A percentile compares a stretch with the other conserved stretches of the same genome.
Conservation (phyloP, 2,888 invertebrate genomes). For the Hypomecis atomaria region DNA sequence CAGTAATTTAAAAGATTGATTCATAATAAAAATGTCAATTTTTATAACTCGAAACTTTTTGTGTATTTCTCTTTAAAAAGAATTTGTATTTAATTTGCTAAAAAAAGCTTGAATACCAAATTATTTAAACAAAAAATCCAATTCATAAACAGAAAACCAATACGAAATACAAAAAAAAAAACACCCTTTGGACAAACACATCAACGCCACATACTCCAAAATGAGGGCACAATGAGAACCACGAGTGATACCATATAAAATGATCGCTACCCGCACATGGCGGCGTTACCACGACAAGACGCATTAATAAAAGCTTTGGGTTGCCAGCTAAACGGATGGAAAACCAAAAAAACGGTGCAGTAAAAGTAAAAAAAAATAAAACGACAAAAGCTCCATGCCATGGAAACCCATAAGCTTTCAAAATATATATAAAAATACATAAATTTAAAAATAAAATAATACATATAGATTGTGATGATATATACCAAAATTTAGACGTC, state of each 20-base stretch:
- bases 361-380: constrained; percentile 8
- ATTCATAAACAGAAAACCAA: neutral
- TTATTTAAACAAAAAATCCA: neutral
- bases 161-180: neutral
- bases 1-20: too few relatives aligned
- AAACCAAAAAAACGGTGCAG: constrained; percentile 48
- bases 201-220: constrained; percentile 22
- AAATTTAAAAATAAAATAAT: constrained; percentile 4
- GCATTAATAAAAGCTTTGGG: constrained; percentile 63
- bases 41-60: too few relatives aligned
- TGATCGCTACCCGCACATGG: constrained; percentile 13
- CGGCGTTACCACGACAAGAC: constrained; percentile 26
- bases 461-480: constrained; percentile 39
- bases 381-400: constrained; percentile 63
- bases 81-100: too few relatives aligned
- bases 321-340: constrained; percentile 61
- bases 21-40: too few relatives aligned
- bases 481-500: constrained; percentile 56
- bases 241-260: constrained; percentile 7
- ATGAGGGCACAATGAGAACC: constrained; percentile 14
- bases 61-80: too few relatives aligned
- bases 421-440: constrained; percentile 34
- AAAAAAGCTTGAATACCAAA: neutral
- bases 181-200: constrained; percentile 14
- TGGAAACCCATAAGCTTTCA: constrained; percentile 81